Percentiles rank a stretch among this genome's conserved stretches.
These are phyloP conservation scores for Drosophila picticornis DNA, from an alignment of 2,888 invertebrate genomes.

Conservation along the genomic window DNA sequence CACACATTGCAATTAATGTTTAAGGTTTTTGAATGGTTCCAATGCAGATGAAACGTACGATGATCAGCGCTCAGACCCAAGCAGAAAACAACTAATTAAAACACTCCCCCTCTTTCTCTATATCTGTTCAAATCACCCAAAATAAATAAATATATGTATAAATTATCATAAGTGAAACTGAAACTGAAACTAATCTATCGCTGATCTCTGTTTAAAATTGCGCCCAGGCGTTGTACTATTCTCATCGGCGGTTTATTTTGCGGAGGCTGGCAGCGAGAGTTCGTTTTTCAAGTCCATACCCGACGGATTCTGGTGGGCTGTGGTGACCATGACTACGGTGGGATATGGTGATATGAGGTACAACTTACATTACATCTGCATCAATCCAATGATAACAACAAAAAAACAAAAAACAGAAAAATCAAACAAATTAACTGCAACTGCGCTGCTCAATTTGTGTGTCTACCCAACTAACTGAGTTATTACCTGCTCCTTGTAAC, in stretches of 20 bases:
- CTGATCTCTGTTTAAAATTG: conserved; percentile 64
- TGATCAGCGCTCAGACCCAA: conserved; percentile 61
- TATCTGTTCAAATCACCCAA: conserved; percentile 7
- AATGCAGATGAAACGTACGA: conserved; percentile 20
- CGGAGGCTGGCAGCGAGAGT: conserved; percentile 99
- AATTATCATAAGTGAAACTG: conserved; percentile 13
- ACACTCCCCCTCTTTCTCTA: conserved; percentile 1
- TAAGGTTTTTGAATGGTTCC: conserved; percentile 13
- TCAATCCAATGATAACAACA: conserved; percentile 37
- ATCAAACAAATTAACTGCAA: conserved; percentile 30
- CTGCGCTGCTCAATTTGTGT: conserved; percentile 41
- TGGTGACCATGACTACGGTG: conserved; percentile 99
- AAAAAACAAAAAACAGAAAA: conserved; percentile 14
- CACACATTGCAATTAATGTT: conserved; percentile 2
- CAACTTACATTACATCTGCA: conserved; percentile 65
- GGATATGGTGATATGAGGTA: conserved; percentile 99
- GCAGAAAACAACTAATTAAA: conserved; percentile 58
- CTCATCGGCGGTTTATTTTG: conserved; percentile 99
- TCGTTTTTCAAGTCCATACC: conserved; percentile 99
- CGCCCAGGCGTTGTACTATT: conserved; percentile 98
- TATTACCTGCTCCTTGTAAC: conserved; percentile 48
- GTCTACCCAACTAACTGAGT: conserved; percentile 35
- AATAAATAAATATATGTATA: conserved; percentile 1
- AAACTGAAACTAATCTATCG: conserved; percentile 43
- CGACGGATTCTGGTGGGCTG: conserved; percentile 99